A percentile compares a stretch with the other conserved stretches of the same genome.
These are phyloP conservation scores for Drosophila mercatorum DNA, from an alignment of 2,888 invertebrate genomes.

Conservation along the genomic window DNA sequence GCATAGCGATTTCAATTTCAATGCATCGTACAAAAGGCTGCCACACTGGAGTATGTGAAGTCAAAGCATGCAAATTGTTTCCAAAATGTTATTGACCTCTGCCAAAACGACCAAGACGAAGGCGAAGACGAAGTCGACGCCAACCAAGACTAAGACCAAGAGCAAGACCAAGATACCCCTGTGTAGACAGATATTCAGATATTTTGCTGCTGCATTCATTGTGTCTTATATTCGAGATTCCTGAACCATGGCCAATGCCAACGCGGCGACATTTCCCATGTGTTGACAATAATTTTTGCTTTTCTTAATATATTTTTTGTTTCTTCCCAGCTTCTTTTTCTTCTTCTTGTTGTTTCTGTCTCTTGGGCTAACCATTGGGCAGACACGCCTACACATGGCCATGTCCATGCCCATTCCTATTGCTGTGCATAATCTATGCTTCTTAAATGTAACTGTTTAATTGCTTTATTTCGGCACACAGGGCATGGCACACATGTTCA, in stretches of 20 bases:
- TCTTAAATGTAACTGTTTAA: slow-evolving; percentile 29
- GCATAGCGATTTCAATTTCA: slow-evolving; percentile 41
- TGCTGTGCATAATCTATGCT: not conserved
- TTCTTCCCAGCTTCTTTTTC: too few relatives aligned
- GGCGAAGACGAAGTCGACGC: not conserved
- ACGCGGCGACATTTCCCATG: slow-evolving; percentile 57
- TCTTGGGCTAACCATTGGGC: slow-evolving; percentile 27
- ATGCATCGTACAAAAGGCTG: slow-evolving; percentile 15
- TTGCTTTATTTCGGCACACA: slow-evolving; percentile 48
- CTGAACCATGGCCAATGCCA: slow-evolving; percentile 38
- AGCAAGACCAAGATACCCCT: slow-evolving; percentile 1
- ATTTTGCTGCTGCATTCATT: slow-evolving; percentile 11
- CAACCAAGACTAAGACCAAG: not conserved
- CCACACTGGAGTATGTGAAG: slow-evolving; percentile 3
- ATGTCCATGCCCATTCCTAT: not conserved
- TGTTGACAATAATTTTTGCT: slow-evolving; percentile 56
- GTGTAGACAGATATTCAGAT: slow-evolving; percentile 25
- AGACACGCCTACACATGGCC: slow-evolving; percentile 38
- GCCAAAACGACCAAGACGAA: not conserved
- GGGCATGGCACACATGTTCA: slow-evolving; percentile 23
- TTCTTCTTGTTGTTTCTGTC: not conserved
- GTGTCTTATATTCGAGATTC: slow-evolving; percentile 15
- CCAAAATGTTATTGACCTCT: slow-evolving; percentile 70
- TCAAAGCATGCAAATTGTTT: slow-evolving; percentile 52
- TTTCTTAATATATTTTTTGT: slow-evolving; percentile 1